Evolutionary conservation across 2,797 vertebrate species (phyloP).

Genomic region (Periparus ater): DNA sequence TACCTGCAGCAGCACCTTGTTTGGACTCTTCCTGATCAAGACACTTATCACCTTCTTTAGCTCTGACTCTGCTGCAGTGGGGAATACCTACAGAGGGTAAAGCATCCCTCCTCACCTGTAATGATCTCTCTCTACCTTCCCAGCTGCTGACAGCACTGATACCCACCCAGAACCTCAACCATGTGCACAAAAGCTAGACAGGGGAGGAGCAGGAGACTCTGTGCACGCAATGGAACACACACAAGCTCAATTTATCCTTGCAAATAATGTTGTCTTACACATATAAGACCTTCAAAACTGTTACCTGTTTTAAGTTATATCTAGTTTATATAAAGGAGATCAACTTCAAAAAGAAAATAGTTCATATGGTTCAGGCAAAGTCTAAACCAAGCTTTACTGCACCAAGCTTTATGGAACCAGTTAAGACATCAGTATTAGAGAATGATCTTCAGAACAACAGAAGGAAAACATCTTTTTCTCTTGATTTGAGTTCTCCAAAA

Average conservation of each 20-base stretch:
- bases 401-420: neutral
- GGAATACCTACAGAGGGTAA: neutral
- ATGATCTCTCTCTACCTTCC: neutral
- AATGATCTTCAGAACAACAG: neutral
- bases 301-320: neutral
- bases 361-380: neutral
- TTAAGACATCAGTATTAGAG: neutral
- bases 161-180: neutral
- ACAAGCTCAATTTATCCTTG: neutral
- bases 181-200: neutral
- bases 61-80: neutral
- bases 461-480: neutral
- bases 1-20: neutral
- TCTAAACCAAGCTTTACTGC: neutral
- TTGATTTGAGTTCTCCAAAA: neutral
- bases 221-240: rapidly evolving
- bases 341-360: neutral
- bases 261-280: neutral
- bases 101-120: neutral
- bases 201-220: neutral
- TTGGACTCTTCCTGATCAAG: neutral
- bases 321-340: neutral
- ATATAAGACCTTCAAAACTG: neutral
- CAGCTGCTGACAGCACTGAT: neutral
- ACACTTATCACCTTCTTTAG: neutral